These are phyloP conservation scores for Antedon mediterranea DNA, from an alignment of 53 echinoderm and acorn worm species.

Conservation along the genomic window DNA sequence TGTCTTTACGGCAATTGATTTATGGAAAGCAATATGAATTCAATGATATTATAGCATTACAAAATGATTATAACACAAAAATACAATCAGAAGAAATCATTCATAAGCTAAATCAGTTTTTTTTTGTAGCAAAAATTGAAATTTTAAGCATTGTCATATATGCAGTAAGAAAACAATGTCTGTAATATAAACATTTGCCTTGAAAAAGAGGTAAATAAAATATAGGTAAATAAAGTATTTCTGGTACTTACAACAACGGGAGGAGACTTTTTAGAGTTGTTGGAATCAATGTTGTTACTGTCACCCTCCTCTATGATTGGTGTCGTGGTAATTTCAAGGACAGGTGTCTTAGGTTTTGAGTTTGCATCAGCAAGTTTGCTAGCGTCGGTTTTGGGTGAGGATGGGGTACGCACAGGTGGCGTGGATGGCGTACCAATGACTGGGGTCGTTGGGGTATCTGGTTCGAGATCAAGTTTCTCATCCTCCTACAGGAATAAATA, in stretches of 20 bases:
- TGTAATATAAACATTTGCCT: no score
- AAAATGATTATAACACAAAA: no score
- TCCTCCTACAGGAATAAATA: background rate
- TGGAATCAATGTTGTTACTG: background rate
- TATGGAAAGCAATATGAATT: no score
- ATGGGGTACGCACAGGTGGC: background rate
- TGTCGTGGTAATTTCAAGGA: background rate
- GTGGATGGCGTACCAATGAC: background rate
- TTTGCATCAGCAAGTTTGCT: background rate
- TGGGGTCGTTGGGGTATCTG: background rate
- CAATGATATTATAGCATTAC: no score
- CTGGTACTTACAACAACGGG: background rate
- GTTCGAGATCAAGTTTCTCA: background rate
- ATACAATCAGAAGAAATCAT: no score
- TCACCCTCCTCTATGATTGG: background rate
- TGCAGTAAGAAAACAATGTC: no score
- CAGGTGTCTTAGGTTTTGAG: background rate
- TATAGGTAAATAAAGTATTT: background rate
- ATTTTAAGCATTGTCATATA: no score
- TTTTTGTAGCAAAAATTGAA: no score
- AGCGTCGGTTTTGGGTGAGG: background rate
- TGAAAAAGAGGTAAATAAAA: no score
- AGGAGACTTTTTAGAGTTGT: background rate
- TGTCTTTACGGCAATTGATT: no score
- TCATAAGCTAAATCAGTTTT: no score